Conservation (phyloP, 1,140 invertebrate species). For the Saccostrea echinata region DNA sequence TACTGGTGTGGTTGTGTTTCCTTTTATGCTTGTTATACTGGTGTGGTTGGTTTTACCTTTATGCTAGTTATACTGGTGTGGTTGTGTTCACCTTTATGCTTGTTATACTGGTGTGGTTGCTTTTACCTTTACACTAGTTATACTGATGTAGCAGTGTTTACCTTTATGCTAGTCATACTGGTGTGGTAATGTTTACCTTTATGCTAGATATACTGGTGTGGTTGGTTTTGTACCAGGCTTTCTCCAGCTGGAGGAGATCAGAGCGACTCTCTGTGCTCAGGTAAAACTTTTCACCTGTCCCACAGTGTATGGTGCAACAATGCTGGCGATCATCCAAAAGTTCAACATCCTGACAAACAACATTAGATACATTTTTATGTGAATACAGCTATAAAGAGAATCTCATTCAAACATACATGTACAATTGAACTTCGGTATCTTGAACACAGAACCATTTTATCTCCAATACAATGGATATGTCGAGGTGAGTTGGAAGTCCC, state of each 20-base stretch:
- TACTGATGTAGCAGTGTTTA: constrained; percentile 77
- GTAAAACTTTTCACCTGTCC: constrained; percentile 83
- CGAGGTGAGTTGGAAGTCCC: too few relatives aligned
- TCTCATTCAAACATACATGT: too few relatives aligned
- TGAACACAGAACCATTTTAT: too few relatives aligned
- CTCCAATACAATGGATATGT: too few relatives aligned
- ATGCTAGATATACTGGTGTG: constrained; percentile 94
- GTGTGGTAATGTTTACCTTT: constrained; percentile 91
- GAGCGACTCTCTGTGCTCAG: constrained; percentile 90
- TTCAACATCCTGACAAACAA: constrained; percentile 90
- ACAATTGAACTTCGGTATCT: too few relatives aligned
- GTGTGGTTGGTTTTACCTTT: constrained; percentile 84
- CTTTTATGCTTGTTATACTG: neutral
- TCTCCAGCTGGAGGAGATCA: constrained; percentile 93
- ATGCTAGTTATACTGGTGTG: constrained; percentile 77
- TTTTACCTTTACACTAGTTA: too few relatives aligned
- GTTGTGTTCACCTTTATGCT: neutral
- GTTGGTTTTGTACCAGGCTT: constrained; percentile 95
- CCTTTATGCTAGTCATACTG: constrained; percentile 93
- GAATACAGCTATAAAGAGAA: neutral
- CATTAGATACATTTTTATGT: neutral
- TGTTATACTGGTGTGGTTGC: neutral
- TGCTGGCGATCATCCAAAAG: constrained; percentile 96
- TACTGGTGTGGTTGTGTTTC: too few relatives aligned
- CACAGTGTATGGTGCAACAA: constrained; percentile 93